Conservation (phyloP, 2,797 vertebrate species). For the Enteromius anoplus region DNA sequence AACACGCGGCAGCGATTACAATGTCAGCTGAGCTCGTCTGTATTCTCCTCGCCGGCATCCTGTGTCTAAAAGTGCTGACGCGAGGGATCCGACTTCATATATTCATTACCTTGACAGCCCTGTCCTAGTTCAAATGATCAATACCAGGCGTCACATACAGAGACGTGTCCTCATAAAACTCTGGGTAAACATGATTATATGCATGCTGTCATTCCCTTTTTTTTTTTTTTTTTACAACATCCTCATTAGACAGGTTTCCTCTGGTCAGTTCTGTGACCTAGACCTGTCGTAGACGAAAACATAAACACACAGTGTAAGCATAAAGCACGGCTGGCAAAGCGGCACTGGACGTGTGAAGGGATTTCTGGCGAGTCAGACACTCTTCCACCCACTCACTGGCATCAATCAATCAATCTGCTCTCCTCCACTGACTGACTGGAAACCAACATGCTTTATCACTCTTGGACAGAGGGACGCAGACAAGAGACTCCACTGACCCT, state of each 20-base stretch:
- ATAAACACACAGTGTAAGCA: slow-evolving; percentile 31
- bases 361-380: slow-evolving; percentile 70
- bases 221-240: neutral
- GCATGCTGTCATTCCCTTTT: neutral
- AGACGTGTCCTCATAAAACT: slow-evolving; percentile 52
- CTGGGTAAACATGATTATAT: slow-evolving; percentile 45
- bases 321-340: slow-evolving; percentile 8
- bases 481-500: slow-evolving; percentile 25
- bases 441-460: slow-evolving; percentile 49
- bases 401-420: slow-evolving; percentile 78
- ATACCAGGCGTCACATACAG: slow-evolving; percentile 50
- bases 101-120: slow-evolving; percentile 62
- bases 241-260: slow-evolving; percentile 69
- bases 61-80: slow-evolving; percentile 60
- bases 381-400: slow-evolving; percentile 74
- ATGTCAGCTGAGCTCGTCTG: slow-evolving; percentile 65
- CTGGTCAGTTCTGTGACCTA: slow-evolving; percentile 47
- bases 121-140: slow-evolving; percentile 53
- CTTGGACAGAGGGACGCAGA: slow-evolving; percentile 38
- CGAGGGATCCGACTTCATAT: slow-evolving; percentile 51
- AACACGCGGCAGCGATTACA: slow-evolving; percentile 63
- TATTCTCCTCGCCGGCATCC: slow-evolving; percentile 64
- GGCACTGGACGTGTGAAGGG: slow-evolving; percentile 56
- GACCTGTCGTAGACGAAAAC: slow-evolving; percentile 13
- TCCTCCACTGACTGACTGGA: slow-evolving; percentile 61